Conservation (phyloP, 2,797 vertebrate species). For the Liasis olivaceus region DNA sequence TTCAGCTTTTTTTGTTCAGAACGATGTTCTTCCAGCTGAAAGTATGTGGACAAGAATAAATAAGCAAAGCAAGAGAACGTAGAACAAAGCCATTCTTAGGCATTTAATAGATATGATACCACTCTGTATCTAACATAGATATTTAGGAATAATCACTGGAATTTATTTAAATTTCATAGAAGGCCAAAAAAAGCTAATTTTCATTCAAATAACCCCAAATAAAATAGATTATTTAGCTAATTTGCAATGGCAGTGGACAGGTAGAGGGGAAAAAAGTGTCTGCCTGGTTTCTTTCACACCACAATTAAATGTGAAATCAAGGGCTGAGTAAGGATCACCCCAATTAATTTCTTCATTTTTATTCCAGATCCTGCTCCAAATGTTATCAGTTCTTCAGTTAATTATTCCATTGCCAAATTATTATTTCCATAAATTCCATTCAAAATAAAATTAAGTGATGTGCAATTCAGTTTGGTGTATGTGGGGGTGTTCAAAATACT, state of each 20-base stretch:
- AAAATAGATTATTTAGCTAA: not conserved
- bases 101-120: not conserved
- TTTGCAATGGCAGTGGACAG: not conserved
- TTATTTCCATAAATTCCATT: not conserved
- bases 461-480: not conserved
- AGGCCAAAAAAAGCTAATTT: not conserved
- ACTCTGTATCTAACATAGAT: not conserved
- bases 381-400: not conserved
- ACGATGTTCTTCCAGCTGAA: conserved; percentile 80
- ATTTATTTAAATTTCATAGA: not conserved
- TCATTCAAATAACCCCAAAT: not conserved
- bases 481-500: not conserved
- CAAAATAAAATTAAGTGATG: not conserved
- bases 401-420: not conserved
- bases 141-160: not conserved
- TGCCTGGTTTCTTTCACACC: not conserved
- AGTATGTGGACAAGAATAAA: not conserved
- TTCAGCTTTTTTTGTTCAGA: conserved; percentile 80
- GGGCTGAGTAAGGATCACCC: not conserved
- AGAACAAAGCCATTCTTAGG: not conserved
- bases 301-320: not conserved
- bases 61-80: not conserved
- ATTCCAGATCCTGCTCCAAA: not conserved
- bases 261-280: not conserved
- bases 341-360: not conserved